phyloP scores from a whole-genome alignment of 1,140 invertebrate genomes.

The Globodera rostochiensis region DNA sequence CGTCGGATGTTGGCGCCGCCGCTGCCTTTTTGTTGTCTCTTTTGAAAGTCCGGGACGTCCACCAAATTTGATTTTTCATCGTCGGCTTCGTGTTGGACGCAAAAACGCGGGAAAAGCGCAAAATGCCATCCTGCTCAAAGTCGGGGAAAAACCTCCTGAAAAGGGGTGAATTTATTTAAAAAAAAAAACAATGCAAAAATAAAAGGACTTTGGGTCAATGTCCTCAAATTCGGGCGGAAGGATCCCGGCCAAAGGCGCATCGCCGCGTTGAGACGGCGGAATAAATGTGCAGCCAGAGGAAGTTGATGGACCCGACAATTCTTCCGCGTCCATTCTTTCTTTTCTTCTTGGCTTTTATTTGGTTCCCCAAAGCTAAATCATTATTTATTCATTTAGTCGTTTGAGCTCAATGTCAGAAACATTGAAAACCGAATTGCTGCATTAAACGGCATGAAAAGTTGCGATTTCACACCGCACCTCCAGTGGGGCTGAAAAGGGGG shows the following conservation, averaged over 20 bases:
- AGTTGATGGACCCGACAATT: not conserved
- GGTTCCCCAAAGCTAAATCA: no score
- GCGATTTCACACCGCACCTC: no score
- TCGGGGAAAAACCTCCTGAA: slow-evolving; percentile 54
- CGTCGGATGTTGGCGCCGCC: not conserved
- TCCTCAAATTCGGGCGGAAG: slow-evolving; percentile 54
- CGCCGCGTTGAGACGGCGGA: slow-evolving; percentile 52
- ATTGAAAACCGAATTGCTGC: no score
- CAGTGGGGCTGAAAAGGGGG: no score
- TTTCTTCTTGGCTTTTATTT: no score
- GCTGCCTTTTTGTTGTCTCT: slow-evolving; percentile 35
- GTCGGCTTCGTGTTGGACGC: slow-evolving; percentile 54
- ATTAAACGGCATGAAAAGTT: no score
- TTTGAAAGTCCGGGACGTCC: slow-evolving; percentile 57
- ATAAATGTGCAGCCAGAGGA: slow-evolving; percentile 39
- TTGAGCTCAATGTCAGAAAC: no score
- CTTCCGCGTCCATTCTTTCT: no score
- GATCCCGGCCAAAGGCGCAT: slow-evolving; percentile 59
- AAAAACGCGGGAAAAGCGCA: slow-evolving; percentile 62
- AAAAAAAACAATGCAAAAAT: slow-evolving; percentile 23
- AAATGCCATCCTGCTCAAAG: slow-evolving; percentile 49
- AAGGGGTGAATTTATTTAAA: slow-evolving; percentile 15
- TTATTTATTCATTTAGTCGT: no score
- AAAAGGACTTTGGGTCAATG: slow-evolving; percentile 57
- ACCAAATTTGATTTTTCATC: slow-evolving; percentile 60